These are phyloP conservation scores for Botia kubotai DNA, from an alignment of 2,797 vertebrate species.

Conservation along the genomic window DNA sequence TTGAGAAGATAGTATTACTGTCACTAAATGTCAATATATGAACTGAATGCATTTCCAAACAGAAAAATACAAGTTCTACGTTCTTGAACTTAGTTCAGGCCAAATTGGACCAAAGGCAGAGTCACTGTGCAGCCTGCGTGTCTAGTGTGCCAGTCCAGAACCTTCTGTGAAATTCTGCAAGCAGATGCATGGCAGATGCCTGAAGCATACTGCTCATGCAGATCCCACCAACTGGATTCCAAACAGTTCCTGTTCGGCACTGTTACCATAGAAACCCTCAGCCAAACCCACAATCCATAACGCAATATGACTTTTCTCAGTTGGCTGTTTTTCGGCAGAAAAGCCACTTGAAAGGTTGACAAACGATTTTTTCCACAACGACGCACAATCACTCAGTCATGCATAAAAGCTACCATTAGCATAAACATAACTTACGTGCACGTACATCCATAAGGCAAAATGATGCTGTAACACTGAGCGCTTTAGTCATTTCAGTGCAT, in stretches of 20 bases:
- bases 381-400: constrained; percentile 25
- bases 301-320: constrained; percentile 30
- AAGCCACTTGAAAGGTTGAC: constrained; percentile 10
- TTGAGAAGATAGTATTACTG: too few relatives aligned
- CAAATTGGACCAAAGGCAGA: background rate
- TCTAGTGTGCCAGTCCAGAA: background rate
- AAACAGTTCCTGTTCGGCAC: constrained; percentile 39
- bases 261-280: constrained; percentile 55
- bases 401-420: constrained; percentile 36
- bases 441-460: constrained; percentile 2
- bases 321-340: constrained; percentile 21
- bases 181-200: constrained; percentile 37
- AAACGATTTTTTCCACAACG: constrained; percentile 13
- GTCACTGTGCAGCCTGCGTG: background rate
- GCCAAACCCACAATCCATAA: constrained; percentile 36
- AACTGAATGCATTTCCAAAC: too few relatives aligned
- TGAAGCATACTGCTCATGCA: constrained; percentile 19
- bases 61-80: background rate
- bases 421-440: constrained; percentile 31
- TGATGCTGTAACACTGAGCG: background rate
- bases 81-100: background rate
- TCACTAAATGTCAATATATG: too few relatives aligned
- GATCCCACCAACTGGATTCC: constrained; percentile 45
- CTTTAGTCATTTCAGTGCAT: background rate
- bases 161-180: constrained; percentile 3